phyloP scores from a whole-genome alignment of 1,140 invertebrate genomes.

The Coboldia fuscipes region DNA sequence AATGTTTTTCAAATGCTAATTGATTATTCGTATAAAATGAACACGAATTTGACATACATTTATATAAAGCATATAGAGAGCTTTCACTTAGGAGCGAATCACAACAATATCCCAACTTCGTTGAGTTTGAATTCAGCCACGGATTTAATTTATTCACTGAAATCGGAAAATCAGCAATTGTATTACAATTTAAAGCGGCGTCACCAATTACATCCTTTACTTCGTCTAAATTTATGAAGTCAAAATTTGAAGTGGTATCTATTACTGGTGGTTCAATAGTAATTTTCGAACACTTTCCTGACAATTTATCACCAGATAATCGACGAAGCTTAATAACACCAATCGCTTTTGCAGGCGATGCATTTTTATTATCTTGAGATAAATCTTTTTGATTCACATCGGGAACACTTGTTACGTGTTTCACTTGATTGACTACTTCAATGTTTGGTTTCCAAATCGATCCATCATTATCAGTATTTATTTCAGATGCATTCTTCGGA shows the following conservation, averaged over 20 bases:
- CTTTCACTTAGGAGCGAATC: neutral
- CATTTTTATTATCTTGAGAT: neutral
- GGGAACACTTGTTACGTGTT: neutral
- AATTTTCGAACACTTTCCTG: neutral
- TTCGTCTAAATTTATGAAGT: neutral
- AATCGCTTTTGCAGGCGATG: neutral
- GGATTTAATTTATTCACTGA: neutral
- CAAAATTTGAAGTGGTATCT: neutral
- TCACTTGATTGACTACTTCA: neutral
- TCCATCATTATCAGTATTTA: neutral
- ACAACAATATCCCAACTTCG: neutral
- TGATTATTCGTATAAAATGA: constrained; percentile 22
- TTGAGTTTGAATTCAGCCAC: neutral
- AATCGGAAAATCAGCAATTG: neutral
- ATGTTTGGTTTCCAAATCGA: neutral
- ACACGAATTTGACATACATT: constrained; percentile 31
- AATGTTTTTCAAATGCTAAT: neutral
- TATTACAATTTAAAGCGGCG: neutral
- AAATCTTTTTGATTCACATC: neutral
- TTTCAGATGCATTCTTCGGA: neutral
- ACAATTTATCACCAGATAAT: constrained; percentile 12
- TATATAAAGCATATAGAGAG: constrained; percentile 20
- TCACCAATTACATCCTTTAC: too few relatives aligned
- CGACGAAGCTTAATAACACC: constrained; percentile 6
- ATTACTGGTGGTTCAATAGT: neutral